These are phyloP conservation scores for Luffia ferchaultella DNA, from an alignment of 2,888 invertebrate genomes.

Conservation along the genomic window DNA sequence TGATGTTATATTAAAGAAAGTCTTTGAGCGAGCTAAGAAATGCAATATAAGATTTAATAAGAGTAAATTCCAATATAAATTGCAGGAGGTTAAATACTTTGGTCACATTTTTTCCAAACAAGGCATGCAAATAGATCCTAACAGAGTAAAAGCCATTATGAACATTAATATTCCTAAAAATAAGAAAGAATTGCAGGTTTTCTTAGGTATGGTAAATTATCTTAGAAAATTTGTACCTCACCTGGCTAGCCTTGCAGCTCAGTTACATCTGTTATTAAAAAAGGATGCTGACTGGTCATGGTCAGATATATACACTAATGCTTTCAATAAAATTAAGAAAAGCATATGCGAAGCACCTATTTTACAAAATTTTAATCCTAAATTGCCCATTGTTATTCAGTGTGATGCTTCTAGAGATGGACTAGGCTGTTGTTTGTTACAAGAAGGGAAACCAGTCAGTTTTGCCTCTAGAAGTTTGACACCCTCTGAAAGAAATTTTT, in stretches of 20 bases:
- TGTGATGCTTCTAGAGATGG: not conserved
- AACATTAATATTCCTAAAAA: slow-evolving; percentile 3
- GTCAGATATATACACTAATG: slow-evolving; percentile 3
- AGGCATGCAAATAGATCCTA: slow-evolving; percentile 15
- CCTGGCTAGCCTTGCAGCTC: not conserved
- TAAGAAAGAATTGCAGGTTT: slow-evolving; percentile 12
- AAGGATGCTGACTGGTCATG: not conserved
- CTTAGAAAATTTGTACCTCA: not conserved
- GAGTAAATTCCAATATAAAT: slow-evolving; percentile 19
- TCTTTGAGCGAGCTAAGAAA: not conserved
- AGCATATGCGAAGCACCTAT: not conserved
- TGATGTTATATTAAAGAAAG: not conserved
- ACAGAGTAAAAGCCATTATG: slow-evolving; percentile 14
- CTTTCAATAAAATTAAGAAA: not conserved
- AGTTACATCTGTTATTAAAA: not conserved
- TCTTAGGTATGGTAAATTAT: slow-evolving; percentile 1
- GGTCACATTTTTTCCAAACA: slow-evolving; percentile 18
- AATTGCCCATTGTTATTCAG: not conserved
- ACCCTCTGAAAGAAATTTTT: not conserved
- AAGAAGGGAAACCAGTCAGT: slow-evolving; percentile 1
- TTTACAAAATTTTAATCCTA: not conserved
- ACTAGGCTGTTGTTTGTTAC: not conserved
- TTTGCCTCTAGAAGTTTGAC: not conserved
- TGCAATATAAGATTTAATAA: slow-evolving; percentile 19
- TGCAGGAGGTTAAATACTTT: slow-evolving; percentile 18